Conservation (phyloP, 2,888 invertebrate species). For the Pollenia labialis region DNA sequence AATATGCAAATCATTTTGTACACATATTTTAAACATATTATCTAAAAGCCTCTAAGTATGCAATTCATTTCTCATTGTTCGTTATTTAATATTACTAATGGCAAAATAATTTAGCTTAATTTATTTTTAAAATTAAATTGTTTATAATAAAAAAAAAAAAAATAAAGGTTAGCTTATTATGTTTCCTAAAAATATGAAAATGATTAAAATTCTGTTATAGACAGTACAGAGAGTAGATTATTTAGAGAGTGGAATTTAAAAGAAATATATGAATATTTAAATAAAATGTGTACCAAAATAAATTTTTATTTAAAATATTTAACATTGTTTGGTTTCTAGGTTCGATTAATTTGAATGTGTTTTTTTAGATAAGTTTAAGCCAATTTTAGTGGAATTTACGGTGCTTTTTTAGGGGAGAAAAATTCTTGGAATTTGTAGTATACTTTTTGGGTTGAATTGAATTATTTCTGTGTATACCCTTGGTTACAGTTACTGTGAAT, state of each 20-base stretch:
- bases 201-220: constrained; percentile 3
- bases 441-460: too few relatives aligned
- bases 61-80: constrained; percentile 12
- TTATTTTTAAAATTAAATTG: constrained; percentile 20
- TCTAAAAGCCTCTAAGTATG: constrained; percentile 40
- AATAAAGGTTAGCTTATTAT: not conserved
- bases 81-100: constrained; percentile 29
- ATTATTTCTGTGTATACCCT: too few relatives aligned
- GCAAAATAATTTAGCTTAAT: constrained; percentile 44
- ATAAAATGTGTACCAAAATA: too few relatives aligned
- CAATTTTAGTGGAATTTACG: too few relatives aligned
- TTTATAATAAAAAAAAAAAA: constrained; percentile 7
- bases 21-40: constrained; percentile 4
- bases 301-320: too few relatives aligned
- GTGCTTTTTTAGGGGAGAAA: too few relatives aligned
- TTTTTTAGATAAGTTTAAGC: too few relatives aligned
- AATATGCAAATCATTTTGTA: constrained; percentile 50
- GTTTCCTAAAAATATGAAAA: constrained; percentile 5
- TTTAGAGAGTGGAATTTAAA: not conserved
- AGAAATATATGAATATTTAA: too few relatives aligned
- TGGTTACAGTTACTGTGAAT: too few relatives aligned
- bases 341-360: too few relatives aligned
- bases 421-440: too few relatives aligned
- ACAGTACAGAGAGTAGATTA: not conserved
- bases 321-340: too few relatives aligned